Evolutionary conservation across 2,797 vertebrate genomes (phyloP), one percentile per base, ranked within the genome.

Genomic region (Hemitrygon akajei): DNA sequence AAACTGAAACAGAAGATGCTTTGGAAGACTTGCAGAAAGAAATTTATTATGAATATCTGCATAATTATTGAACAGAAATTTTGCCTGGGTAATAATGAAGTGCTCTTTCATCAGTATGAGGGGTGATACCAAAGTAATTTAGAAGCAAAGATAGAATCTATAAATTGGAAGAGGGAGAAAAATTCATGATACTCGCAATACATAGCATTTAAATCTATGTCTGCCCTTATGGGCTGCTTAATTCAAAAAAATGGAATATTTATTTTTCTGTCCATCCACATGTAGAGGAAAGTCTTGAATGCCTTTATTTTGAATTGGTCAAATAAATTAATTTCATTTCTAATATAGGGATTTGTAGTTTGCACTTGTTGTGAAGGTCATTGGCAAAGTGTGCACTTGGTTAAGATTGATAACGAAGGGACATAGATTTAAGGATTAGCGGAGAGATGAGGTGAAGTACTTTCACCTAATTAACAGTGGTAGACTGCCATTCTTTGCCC

Each of bases 231-330:
- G 25, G 18, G 69, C 69, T 71, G 69, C 69, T 71, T 71, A 71
- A 14, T 71, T 71, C 0, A 5, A 14, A 20, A 71, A 71, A 16
- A 71, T 71, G 0, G 47, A 58, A 58, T 56, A 84, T 58, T 34
- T 27, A 87, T 63, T 87, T 18, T 63, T n/a, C 30, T 87, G 11
- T 34, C 66, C 34, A 34, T 20, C 60, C 63, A 16, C 56, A 66
- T 34, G 84, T 12, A 87, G 76, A 63, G 58, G 69, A 92, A 92
- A 56, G 10, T 12, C 47, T 73, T 71, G 22, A 40, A 73, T 92
- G 40, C n/a, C 71, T 84, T 76, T 92, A 27, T 56, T 75, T 81
- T 81, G 80, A 92, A 92, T 47, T 73, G 69, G 14, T 73, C 27
- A 89, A 66, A 63, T 60, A 30, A 5, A 63, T 87, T 12, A 84